Evolutionary conservation across 2,113 vertebrate genomes (phyloP).

Genomic region (Takifugu flavidus): DNA sequence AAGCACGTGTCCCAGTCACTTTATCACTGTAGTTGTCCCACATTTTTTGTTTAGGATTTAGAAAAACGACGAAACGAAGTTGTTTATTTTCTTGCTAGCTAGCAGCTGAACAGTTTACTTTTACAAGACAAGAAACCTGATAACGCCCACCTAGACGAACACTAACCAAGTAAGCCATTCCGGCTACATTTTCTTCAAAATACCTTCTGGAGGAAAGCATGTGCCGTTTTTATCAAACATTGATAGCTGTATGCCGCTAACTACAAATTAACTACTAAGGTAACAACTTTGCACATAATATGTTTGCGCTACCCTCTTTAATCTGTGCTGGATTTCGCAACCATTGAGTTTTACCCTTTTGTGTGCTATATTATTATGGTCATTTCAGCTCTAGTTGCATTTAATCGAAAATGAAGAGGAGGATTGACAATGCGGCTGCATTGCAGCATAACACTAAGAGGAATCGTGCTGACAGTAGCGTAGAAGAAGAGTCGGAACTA

Average conservation of each 20-base stretch:
- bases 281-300: slow-evolving; percentile 15
- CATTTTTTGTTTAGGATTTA: slow-evolving; percentile 35
- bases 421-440: slow-evolving; percentile 24
- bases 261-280: slow-evolving; percentile 26
- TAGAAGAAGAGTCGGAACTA: slow-evolving; percentile 59
- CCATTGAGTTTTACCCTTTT: not conserved
- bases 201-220: slow-evolving; percentile 18
- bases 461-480: slow-evolving; percentile 49
- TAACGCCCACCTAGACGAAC: not conserved
- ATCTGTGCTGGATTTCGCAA: too few relatives aligned
- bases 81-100: slow-evolving; percentile 27
- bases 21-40: slow-evolving; percentile 20
- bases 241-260: slow-evolving; percentile 18
- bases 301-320: not conserved
- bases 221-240: slow-evolving; percentile 13
- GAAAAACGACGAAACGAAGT: slow-evolving; percentile 29
- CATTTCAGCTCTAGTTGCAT: not conserved
- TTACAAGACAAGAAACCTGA: slow-evolving; percentile 32
- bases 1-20: slow-evolving; percentile 20
- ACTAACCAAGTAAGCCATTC: slow-evolving; percentile 10
- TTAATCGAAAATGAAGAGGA: slow-evolving; percentile 69
- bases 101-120: slow-evolving; percentile 53
- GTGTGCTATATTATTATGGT: not conserved
- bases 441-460: slow-evolving; percentile 44
- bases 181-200: not conserved